Base-by-base conservation (phyloP, 1,140 invertebrate species). In the Metopolophium dirhodum region DNA sequence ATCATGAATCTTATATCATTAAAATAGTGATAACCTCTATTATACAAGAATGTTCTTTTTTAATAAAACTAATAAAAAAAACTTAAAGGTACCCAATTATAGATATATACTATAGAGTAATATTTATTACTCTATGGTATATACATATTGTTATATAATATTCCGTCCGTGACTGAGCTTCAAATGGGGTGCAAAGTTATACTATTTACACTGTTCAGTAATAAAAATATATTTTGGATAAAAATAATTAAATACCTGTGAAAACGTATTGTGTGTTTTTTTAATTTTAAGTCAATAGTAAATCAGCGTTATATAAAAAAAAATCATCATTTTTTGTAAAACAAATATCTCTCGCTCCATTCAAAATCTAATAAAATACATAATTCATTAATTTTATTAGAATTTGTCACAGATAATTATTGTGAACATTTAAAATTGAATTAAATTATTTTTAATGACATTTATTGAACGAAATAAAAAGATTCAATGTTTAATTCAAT, bases 401-500 rank as follows among this genome's bases (percentile, higher is more conserved):
- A 77, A 77, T 18, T 77, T 35, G n/a, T 77, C 6, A 77, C 30
- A 77, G 61, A n/a, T 18, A 18, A 77, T n/a, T 18, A 30, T 61
- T 61, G 3, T 54, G 22, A 77, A 77, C 61, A 2, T 35, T n/a
- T n/a, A 77, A n/a, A 77, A 54, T 54, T 77, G 14, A 77, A 35
- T 77, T 77, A 77, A 77, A n/a, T 77, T 68, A 68, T 54, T 89
- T 89, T 89, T 57, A 89, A 54, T 90, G n/a, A 26, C 49, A 11
- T 90, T 45, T 45, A 45, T 68, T 68, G 89, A 68, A 68, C n/a
- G 26, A 45, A 7, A 7, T 61, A 2, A 68, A 90, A n/a, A 68
- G 57, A 90, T 54, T 54, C 51, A 68, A 47, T 45, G 7, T 45
- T 90, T 90, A 68, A 41, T 90, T 90, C 88, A 45, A 90, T 45